These are phyloP conservation scores for Nymphalis c-album DNA, from an alignment of 2,888 invertebrate genomes.

Conservation along the genomic window DNA sequence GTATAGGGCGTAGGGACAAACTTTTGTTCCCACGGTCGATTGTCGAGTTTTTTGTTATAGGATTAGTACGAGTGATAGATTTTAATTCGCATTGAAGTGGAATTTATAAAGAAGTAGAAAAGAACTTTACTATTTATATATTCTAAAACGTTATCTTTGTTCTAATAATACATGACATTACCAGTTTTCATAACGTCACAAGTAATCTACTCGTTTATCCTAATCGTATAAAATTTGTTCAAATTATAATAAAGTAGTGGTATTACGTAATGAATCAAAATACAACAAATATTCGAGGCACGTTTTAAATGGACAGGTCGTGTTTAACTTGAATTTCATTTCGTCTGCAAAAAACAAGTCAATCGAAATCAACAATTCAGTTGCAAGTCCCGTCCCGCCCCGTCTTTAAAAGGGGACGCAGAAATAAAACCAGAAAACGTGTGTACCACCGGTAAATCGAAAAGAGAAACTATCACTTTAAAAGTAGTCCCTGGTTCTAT, in stretches of 20 bases:
- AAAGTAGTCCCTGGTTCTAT: slow-evolving; percentile 62
- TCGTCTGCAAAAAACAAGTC: slow-evolving; percentile 38
- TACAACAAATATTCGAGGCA: neutral
- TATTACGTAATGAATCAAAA: neutral
- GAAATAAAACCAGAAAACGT: slow-evolving; percentile 59
- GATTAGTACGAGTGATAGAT: slow-evolving; percentile 22
- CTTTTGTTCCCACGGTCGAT: slow-evolving; percentile 59
- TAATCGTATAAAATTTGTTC: no score
- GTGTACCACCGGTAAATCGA: slow-evolving; percentile 67
- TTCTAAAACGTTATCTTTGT: neutral
- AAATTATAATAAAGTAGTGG: no score
- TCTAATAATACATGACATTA: no score
- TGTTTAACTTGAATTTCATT: neutral
- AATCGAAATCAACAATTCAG: slow-evolving; percentile 49
- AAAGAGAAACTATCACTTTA: slow-evolving; percentile 69
- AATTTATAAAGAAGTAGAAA: neutral
- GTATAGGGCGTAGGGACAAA: slow-evolving; percentile 46
- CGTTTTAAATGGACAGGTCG: neutral
- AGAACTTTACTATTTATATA: neutral
- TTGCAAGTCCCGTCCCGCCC: slow-evolving; percentile 48
- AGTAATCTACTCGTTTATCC: no score
- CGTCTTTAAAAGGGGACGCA: slow-evolving; percentile 45
- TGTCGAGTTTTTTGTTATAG: slow-evolving; percentile 20
- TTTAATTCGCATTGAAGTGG: slow-evolving; percentile 24
- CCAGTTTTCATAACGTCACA: no score